Conservation (phyloP, 2,888 invertebrate genomes). For the Dicyrtomina minuta region DNA sequence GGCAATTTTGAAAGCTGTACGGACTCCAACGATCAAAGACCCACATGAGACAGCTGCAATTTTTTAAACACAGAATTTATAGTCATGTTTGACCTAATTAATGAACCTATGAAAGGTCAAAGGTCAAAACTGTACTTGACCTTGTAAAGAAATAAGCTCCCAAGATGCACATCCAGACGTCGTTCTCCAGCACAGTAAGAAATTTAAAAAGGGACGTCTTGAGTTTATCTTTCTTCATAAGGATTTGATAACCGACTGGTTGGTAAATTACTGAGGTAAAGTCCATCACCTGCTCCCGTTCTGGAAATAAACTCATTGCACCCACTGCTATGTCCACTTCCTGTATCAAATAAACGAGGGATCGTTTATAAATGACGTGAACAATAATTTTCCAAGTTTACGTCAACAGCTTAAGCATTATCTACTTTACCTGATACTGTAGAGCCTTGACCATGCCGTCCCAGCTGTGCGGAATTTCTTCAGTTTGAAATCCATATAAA, state of each 20-base stretch:
- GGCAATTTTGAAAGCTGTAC: slow-evolving; percentile 92
- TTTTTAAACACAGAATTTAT: too few species aligned
- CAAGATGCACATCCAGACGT: slow-evolving; percentile 95
- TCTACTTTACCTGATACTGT: too few species aligned
- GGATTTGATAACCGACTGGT: slow-evolving; percentile 91
- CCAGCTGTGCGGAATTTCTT: slow-evolving; percentile 71
- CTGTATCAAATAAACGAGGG: too few species aligned
- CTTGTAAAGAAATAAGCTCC: slow-evolving; percentile 93
- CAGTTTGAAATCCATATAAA: slow-evolving; percentile 86
- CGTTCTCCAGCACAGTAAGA: slow-evolving; percentile 89
- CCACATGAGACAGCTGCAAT: slow-evolving; percentile 93
- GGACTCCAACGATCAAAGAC: slow-evolving; percentile 96
- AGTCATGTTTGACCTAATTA: too few species aligned
- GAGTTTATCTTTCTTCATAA: slow-evolving; percentile 87
- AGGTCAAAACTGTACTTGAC: too few species aligned
- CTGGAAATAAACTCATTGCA: slow-evolving; percentile 93
- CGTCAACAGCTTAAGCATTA: too few species aligned
- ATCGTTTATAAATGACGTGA: slow-evolving; percentile 62
- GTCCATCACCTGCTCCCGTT: slow-evolving; percentile 90
- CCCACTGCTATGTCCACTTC: slow-evolving; percentile 91
- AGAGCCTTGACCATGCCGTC: slow-evolving; percentile 79
- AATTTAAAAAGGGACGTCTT: slow-evolving; percentile 95
- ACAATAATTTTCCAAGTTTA: too few species aligned
- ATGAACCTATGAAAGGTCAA: too few species aligned
- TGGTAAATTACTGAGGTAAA: slow-evolving; percentile 99